These are phyloP conservation scores for Sisyra terminalis DNA, from an alignment of 2,888 invertebrate genomes.

Conservation along the genomic window DNA sequence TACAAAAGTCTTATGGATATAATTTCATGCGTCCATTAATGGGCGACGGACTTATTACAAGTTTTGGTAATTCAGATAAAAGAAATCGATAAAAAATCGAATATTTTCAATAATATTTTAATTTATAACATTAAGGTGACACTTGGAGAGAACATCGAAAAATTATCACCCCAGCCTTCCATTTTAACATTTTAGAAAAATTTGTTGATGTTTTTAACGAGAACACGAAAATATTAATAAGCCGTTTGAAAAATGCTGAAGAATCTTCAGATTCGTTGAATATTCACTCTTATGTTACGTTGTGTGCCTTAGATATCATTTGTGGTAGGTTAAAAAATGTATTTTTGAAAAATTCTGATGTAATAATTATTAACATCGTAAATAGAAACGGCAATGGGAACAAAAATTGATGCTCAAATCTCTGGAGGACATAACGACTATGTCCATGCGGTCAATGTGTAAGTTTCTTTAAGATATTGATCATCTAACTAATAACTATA, in stretches of 20 bases:
- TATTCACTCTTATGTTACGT: conserved; percentile 41
- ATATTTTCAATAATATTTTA: no score
- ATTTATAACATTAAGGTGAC: conserved; percentile 22
- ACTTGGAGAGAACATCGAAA: conserved; percentile 53
- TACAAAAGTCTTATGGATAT: conserved; percentile 1
- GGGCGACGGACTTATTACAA: conserved; percentile 1
- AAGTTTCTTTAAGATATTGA: not conserved
- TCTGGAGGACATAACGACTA: conserved; percentile 1
- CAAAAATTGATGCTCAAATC: conserved; percentile 49
- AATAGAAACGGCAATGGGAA: conserved; percentile 49
- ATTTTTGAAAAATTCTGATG: no score
- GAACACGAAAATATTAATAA: conserved; percentile 37
- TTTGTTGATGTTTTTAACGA: conserved; percentile 53
- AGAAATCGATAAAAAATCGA: no score
- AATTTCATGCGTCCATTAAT: not conserved
- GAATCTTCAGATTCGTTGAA: conserved; percentile 31
- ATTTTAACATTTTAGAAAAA: conserved; percentile 58
- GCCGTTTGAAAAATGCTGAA: conserved; percentile 28
- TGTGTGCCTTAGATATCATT: conserved; percentile 42
- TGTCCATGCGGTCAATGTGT: conserved; percentile 1
- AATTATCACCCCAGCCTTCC: conserved; percentile 61
- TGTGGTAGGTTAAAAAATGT: no score
- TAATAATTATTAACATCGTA: no score
- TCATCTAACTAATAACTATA: no score
- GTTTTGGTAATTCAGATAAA: no score